These are phyloP conservation scores for Anguilla japonica DNA, from an alignment of 2,113 vertebrate species.

Conservation along the genomic window DNA sequence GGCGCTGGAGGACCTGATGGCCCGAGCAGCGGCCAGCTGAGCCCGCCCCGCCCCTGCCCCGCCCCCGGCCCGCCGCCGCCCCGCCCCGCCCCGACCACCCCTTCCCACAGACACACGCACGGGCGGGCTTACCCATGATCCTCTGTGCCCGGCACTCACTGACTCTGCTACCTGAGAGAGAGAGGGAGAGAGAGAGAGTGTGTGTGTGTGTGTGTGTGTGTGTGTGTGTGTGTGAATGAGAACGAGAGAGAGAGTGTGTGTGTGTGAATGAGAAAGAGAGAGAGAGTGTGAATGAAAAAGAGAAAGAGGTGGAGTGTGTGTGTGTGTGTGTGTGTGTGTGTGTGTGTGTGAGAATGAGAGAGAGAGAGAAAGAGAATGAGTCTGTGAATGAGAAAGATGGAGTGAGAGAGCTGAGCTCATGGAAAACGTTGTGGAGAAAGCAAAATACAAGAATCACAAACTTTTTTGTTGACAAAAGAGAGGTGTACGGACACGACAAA, in stretches of 20 bases:
- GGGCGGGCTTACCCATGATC: conserved; percentile 4
- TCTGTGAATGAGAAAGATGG: too few species aligned
- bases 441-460: neutral
- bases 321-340: neutral
- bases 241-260: too few species aligned
- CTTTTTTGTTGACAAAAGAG: neutral
- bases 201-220: too few species aligned
- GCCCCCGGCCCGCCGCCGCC: conserved; percentile 15
- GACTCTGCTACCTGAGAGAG: conserved; percentile 44
- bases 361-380: neutral
- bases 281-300: neutral
- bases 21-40: conserved; percentile 91
- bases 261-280: neutral
- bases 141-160: conserved; percentile 40
- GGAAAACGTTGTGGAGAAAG: neutral
- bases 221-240: too few species aligned
- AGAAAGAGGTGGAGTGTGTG: neutral
- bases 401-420: neutral
- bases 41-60: conserved; percentile 6
- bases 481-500: neutral
- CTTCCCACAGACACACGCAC: neutral
- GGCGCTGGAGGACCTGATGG: conserved; percentile 94
- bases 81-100: conserved; percentile 10
- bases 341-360: neutral
- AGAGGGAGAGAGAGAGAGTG: conserved; percentile 8